phyloP scores from a whole-genome alignment of 1,140 invertebrate species.

The Tribolium madens region DNA sequence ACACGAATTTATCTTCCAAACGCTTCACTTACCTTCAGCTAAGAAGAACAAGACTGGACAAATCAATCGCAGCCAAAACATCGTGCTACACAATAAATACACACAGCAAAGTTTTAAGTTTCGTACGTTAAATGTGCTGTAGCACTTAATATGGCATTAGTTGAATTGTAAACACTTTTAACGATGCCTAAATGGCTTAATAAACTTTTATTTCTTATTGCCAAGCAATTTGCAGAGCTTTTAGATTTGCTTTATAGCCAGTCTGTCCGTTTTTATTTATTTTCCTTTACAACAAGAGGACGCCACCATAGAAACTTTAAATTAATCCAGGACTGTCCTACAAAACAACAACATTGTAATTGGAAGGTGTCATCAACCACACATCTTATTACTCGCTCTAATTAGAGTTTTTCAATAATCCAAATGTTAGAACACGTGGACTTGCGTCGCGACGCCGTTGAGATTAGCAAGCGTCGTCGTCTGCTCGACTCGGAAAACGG shows the following conservation, averaged over 20 bases:
- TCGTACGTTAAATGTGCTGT: slow-evolving; percentile 46
- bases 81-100: slow-evolving; percentile 10
- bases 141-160: slow-evolving; percentile 50
- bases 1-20: slow-evolving; percentile 35
- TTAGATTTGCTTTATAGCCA: slow-evolving; percentile 31
- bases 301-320: slow-evolving; percentile 36
- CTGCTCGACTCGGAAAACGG: slow-evolving; percentile 25
- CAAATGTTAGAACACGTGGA: slow-evolving; percentile 1
- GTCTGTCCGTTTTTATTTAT: slow-evolving; percentile 29
- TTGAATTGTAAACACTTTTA: slow-evolving; percentile 53
- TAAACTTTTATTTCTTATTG: slow-evolving; percentile 52
- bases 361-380: neutral
- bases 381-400: neutral
- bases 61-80: slow-evolving; percentile 7
- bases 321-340: slow-evolving; percentile 7
- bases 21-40: slow-evolving; percentile 34
- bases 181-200: slow-evolving; percentile 49
- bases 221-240: slow-evolving; percentile 34
- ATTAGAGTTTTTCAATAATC: neutral
- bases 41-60: slow-evolving; percentile 21
- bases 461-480: slow-evolving; percentile 8
- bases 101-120: slow-evolving; percentile 30
- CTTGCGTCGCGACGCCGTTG: slow-evolving; percentile 22
- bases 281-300: slow-evolving; percentile 17
- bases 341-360: slow-evolving; percentile 1